phyloP scores from a whole-genome alignment of 1,140 invertebrate species.

The Globodera rostochiensis region DNA sequence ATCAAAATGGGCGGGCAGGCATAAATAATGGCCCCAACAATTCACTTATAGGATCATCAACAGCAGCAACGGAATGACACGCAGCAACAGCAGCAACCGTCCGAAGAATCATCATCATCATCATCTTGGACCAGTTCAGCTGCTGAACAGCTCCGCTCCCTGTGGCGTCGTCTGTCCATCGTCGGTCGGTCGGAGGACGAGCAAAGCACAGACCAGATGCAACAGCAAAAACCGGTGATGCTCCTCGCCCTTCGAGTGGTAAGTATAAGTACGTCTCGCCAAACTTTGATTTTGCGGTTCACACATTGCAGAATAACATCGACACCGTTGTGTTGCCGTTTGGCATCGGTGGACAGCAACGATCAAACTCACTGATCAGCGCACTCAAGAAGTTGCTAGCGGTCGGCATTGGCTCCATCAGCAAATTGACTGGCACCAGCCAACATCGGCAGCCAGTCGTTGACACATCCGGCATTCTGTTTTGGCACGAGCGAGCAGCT shows the following conservation, averaged over 20 bases:
- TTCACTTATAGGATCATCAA: too few relatives aligned
- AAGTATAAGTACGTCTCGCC: not conserved
- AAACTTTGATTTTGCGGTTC: not conserved
- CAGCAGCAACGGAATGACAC: not conserved
- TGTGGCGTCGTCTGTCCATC: not conserved
- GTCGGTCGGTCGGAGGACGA: not conserved
- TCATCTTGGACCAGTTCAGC: not conserved
- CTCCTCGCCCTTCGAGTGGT: not conserved
- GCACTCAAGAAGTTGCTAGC: not conserved
- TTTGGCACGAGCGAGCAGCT: conserved; percentile 3
- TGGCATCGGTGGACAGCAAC: not conserved
- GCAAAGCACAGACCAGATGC: not conserved
- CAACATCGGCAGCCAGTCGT: not conserved
- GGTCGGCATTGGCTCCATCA: not conserved
- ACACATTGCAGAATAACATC: not conserved
- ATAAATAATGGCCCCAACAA: too few relatives aligned
- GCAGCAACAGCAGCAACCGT: not conserved
- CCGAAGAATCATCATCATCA: not conserved
- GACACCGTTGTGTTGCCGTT: conserved; percentile 7
- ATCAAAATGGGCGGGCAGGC: not conserved
- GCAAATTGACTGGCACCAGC: not conserved
- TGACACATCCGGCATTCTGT: conserved; percentile 5
- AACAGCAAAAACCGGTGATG: not conserved
- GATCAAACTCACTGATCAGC: not conserved
- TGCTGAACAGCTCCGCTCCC: not conserved